Base-by-base conservation (phyloP, 2,797 vertebrate genomes). In the Nothura maculosa region DNA sequence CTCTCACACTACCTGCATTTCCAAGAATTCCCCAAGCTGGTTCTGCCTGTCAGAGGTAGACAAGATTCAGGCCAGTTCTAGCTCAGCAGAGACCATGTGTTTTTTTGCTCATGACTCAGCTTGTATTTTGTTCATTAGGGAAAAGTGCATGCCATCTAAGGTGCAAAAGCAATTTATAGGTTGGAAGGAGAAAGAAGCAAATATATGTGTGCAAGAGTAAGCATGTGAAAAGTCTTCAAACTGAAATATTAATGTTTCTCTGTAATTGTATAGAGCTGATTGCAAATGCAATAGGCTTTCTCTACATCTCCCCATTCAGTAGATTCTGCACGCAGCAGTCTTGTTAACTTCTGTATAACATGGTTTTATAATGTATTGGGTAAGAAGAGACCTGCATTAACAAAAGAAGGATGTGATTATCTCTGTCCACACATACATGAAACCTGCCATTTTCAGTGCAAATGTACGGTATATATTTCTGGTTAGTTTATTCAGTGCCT, bases 71-170 rank as follows among this genome's bases (percentile, higher is more conserved):
- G 27, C 52, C 87, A 82, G 40, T 74, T 87, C 45, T 47, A 30
- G 60, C 47, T 87, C 25, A 89, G 73, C 34, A 57, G 60, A 66
- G 40, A 78, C 38, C 64, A 40, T 48, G 3, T 67, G 74, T 69
- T 81, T 90, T 42, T 84, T 90, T 94, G 57, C 43, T 92, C 11
- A 16, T 84, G 74, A 70, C 61, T 63, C 67, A 92, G 74, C 47
- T 67, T 81, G 25, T 81, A 7, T 73, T 92, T 89, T 80, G 57
- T 54, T 92, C 60, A 45, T 74, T 64, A 78, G 52, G 81, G 66
- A 81, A 75, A 89, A 85, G 18, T 38, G 13, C 40, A 38, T 48
- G 43, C 40, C 63, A 61, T 48, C 25, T 63, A 10, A 60, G 60
- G 40, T 45, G 60, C 43, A 69, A 73, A 87, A 81, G 2, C 38